Base-by-base conservation (phyloP, 2,888 invertebrate species). In the Sylvicola fuscatus region DNA sequence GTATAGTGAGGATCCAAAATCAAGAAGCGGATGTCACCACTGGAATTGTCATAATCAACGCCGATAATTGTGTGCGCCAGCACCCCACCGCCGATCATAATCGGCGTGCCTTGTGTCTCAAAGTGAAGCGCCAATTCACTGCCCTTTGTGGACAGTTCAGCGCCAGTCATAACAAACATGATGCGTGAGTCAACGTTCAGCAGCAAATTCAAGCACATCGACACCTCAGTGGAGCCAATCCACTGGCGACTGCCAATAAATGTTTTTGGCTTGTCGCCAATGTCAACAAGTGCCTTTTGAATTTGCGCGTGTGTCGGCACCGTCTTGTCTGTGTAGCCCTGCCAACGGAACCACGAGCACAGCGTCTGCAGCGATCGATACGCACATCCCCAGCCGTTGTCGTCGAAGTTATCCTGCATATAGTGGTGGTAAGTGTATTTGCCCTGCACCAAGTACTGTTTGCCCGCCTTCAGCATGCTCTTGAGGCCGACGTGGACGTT, bases 381-480 rank as follows among this genome's bases (percentile, higher is more conserved):
- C 0, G 98, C 98, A 62, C 98, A 98, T 3, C 98, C 98, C 98
- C 98, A 98, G n/a, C 92, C 92, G 54, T 82, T 79, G 50, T 98
- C 98, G 56, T 95, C 81, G 53, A 89, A 74, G 44, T 72, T 69
- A 50, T 95, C 82, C 56, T 95, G 93, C 75, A 89, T 80, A 56
- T 99, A 99, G 57, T 99, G 98, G 53, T 90, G 81, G 58, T 98
- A 99, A 13, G 75, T 65, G 52, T 98, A 98, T 42, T 72, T 67
- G 2, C 98, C 98, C 42, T 74, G 65, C 3, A 97, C 76, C 21
- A 77, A 41, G 30, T 60, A 62, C 39, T 65, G 50, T 44, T 64
- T 61, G 31, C 67, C 68, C 40, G 59, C 65, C 43, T 46, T 46
- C 14, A 3, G 56, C 55, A 39, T 54, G 54, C 10, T 50, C 44